Evolutionary conservation across 1,140 invertebrate species (phyloP), one percentile per base, ranked within the genome.

Genomic region (Ephestia elutella): DNA sequence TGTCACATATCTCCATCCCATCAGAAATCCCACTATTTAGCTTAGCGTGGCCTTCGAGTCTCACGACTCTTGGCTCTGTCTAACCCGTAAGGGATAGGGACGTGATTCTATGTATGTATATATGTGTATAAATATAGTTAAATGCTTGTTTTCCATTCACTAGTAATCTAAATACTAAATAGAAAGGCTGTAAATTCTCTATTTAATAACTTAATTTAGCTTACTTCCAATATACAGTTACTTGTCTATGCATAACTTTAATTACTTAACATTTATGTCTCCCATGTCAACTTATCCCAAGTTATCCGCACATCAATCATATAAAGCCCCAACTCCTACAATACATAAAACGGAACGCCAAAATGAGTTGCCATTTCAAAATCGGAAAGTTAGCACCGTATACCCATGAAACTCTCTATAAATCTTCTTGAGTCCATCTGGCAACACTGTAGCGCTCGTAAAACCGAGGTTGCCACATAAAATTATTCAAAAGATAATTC

Each of bases 371-470:
- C 73, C 73, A 73, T 78, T 78, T 72, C 75, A 75, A 75, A 79
- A 76, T 76, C 70, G 63, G 63, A 56, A 56, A 60, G 63, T 71
- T 75, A 69, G 64, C 73, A 57, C 71, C 65, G 68, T 72, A 66
- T 63, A 59, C 65, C 53, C 75, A 70, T 70, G 71, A 75, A 76
- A 73, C 70, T 79, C 65, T 57, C 65, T 64, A 78, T 80, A 80
- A 80, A 78, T 80, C 78, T 77, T 59, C 15, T 17, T 54, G 49
- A 30, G 48, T 25, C 60, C 61, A 54, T 67, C 66, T 65, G 61
- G 80, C 82, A 85, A 85, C 82, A 82, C 54, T 85, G 82, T 85
- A 75, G 77, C 68, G 60, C 51, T 85, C 82, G 75, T 85, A 85
- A 85, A 85, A 56, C 54, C 60, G 68, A 64, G 59, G 57, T 66